These are phyloP conservation scores for Paradisaea rubra DNA, from an alignment of 2,113 vertebrate species.

Conservation along the genomic window DNA sequence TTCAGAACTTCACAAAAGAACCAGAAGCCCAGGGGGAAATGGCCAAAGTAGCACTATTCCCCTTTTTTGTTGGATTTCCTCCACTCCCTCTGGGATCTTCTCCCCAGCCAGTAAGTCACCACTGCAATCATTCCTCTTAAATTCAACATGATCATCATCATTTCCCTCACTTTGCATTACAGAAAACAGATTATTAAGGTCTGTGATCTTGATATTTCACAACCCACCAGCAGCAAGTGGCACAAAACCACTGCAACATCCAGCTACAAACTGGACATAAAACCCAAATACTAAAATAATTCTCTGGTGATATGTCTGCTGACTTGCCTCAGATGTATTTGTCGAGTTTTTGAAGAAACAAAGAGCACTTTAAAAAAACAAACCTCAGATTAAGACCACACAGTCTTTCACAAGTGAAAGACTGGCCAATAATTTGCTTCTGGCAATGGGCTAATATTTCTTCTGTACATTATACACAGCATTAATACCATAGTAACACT, in stretches of 20 bases:
- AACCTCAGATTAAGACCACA: not conserved
- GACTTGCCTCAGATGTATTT: not conserved
- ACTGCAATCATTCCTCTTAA: not conserved
- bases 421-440: not conserved
- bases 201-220: not conserved
- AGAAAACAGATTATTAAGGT: not conserved
- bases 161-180: not conserved
- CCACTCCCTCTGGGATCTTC: not conserved
- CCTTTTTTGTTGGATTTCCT: not conserved
- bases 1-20: not conserved
- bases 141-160: not conserved
- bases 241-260: not conserved
- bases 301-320: not conserved
- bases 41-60: not conserved
- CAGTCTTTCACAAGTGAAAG: not conserved
- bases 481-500: not conserved
- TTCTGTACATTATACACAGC: accelerated
- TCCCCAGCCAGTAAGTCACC: not conserved
- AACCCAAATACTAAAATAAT: not conserved
- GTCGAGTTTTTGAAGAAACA: not conserved
- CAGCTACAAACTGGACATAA: not conserved
- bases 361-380: not conserved
- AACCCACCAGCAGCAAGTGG: not conserved
- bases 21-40: not conserved
- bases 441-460: not conserved